Base-by-base conservation (phyloP, 2,888 invertebrate species). In the Fragum whitleyi region DNA sequence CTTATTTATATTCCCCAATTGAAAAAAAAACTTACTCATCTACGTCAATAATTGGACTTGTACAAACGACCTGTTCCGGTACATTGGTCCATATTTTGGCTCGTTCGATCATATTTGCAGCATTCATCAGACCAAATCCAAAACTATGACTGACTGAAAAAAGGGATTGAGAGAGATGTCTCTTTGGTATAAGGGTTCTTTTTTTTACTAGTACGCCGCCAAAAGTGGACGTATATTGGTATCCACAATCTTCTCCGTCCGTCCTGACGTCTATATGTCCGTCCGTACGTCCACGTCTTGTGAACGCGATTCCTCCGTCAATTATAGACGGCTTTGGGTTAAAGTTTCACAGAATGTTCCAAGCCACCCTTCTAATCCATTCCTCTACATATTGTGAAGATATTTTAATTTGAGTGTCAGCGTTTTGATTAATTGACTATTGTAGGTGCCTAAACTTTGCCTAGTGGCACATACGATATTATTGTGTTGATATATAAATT, bases 121-220 rank as follows among this genome's bases (percentile, higher is more conserved):
- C 81, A 29, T 85, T 77, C 72, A 85, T 77, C 16, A 85, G 29
- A 0, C 85, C 85, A 69, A 85, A 85, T 1, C 85, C 85, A 53
- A 72, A 81, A n/a, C 39, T 59, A 29, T 85, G 76, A 42, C 79
- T 85, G 14, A 85, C 85, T 85, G 68, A 2, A 68, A 61, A 67
- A n/a, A 36, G 9, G 36, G 9, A 32, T n/a, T n/a, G n/a, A n/a
- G n/a, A n/a, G n/a, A n/a, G n/a, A n/a, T n/a, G n/a, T n/a, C n/a
- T n/a, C n/a, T n/a, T n/a, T n/a, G 9, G 21, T 57, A 21, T 57
- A 57, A 16, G n/a, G 7, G 23, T 11, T 21, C 7, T 21, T n/a
- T n/a, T 9, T n/a, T 16, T 57, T 16, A 16, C 21, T 57, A 57
- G n/a, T n/a, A n/a, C n/a, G n/a, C n/a, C n/a, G n/a, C n/a, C n/a